Evolutionary conservation across 2,797 vertebrate species (phyloP).

Genomic region (Pteronotus mesoamericanus): DNA sequence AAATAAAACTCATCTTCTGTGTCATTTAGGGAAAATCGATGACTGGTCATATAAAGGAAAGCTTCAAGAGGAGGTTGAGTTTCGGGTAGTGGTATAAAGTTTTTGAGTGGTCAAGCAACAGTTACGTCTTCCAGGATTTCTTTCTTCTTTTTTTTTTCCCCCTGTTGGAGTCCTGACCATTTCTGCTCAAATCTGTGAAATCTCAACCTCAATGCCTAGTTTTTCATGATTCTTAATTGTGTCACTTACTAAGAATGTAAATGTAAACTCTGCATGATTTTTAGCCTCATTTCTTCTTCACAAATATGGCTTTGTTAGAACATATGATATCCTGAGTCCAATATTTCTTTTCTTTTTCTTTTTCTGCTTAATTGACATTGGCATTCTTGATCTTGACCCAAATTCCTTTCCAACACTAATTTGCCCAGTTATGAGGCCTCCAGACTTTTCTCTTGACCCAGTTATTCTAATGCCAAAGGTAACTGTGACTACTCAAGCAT

Average conservation of each 20-base stretch:
- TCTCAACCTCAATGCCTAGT: neutral
- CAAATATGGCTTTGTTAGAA: slow-evolving; percentile 26
- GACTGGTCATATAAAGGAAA: neutral
- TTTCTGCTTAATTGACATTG: neutral
- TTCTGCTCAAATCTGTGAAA: neutral
- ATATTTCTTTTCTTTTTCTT: neutral
- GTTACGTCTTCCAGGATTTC: neutral
- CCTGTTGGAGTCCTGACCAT: neutral
- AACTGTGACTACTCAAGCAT: neutral
- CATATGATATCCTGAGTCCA: neutral
- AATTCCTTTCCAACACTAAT: slow-evolving; percentile 20
- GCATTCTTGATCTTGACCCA: neutral
- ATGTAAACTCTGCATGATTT: neutral
- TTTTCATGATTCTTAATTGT: neutral
- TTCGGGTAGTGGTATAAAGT: neutral
- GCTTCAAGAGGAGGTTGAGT: neutral
- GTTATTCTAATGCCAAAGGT: neutral
- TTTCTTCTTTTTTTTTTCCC: neutral
- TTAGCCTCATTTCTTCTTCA: neutral
- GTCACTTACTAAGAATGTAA: neutral
- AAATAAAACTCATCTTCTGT: neutral
- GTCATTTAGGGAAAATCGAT: neutral
- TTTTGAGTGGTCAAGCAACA: neutral
- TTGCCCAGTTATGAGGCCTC: neutral
- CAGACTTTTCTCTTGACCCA: neutral